These are phyloP conservation scores for Dastarcus helophoroides DNA, from an alignment of 2,888 invertebrate species.

Conservation along the genomic window DNA sequence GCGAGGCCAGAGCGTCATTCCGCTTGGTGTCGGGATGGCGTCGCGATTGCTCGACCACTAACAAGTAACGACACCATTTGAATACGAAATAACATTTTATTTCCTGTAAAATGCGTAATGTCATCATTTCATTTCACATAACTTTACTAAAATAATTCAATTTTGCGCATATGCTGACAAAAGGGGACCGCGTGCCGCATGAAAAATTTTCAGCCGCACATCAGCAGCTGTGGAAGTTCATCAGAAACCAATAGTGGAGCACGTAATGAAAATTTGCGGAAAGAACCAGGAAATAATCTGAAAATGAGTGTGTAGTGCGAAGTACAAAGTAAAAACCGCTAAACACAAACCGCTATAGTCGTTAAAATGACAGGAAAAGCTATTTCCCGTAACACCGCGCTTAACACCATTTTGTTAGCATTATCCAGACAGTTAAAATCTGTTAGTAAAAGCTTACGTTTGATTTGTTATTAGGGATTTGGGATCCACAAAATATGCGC, in stretches of 20 bases:
- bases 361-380: conserved; percentile 34
- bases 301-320: conserved; percentile 21
- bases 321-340: conserved; percentile 29
- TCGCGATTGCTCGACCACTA: conserved; percentile 26
- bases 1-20: no score
- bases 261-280: no score
- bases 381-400: conserved; percentile 36
- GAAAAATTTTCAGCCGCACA: no score
- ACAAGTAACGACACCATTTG: conserved; percentile 32
- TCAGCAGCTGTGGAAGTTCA: no score
- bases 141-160: conserved; percentile 26
- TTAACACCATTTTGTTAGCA: conserved; percentile 38
- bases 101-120: conserved; percentile 34
- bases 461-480: conserved; percentile 38
- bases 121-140: conserved; percentile 30
- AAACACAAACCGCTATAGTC: conserved; percentile 31
- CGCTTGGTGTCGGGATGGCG: no score
- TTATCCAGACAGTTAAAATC: conserved; percentile 38
- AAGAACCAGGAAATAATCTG: conserved; percentile 16
- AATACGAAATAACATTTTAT: conserved; percentile 33
- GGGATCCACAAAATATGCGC: conserved; percentile 31
- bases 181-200: no score
- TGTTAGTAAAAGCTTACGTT: conserved; percentile 38
- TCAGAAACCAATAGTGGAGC: no score
- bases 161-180: no score